phyloP scores from a whole-genome alignment of 2,888 invertebrate species.

The Netelia fuscicornis region DNA sequence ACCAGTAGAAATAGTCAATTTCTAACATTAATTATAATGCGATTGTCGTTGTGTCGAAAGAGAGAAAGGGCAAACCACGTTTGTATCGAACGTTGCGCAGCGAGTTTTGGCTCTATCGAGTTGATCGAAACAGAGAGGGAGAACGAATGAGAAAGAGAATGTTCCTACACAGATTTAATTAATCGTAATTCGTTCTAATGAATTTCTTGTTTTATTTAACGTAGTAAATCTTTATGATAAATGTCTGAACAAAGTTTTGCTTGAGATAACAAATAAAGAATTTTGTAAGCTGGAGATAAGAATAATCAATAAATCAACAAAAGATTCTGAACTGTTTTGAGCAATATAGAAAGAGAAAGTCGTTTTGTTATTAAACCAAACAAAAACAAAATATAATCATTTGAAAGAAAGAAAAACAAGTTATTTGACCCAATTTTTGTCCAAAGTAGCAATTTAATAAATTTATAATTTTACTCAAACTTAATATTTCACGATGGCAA shows the following conservation, averaged over 20 bases:
- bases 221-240: no score
- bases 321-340: no score
- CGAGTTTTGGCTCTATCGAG: neutral
- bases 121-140: neutral
- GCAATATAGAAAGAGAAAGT: neutral
- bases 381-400: neutral
- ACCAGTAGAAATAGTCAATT: neutral
- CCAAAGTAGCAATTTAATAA: neutral
- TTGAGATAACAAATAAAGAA: no score
- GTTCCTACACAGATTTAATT: neutral
- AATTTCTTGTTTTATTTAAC: no score
- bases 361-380: neutral
- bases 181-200: no score
- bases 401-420: neutral
- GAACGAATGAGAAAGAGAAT: neutral
- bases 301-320: no score
- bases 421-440: neutral
- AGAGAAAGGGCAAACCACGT: neutral
- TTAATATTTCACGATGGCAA: neutral
- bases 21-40: conserved; percentile 8
- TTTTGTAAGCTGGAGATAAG: no score
- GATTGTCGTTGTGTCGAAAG: conserved; percentile 2
- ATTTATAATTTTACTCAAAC: neutral
- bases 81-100: neutral
- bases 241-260: no score